Base-by-base conservation (phyloP, 2,888 invertebrate genomes). In the Acleris emargana region DNA sequence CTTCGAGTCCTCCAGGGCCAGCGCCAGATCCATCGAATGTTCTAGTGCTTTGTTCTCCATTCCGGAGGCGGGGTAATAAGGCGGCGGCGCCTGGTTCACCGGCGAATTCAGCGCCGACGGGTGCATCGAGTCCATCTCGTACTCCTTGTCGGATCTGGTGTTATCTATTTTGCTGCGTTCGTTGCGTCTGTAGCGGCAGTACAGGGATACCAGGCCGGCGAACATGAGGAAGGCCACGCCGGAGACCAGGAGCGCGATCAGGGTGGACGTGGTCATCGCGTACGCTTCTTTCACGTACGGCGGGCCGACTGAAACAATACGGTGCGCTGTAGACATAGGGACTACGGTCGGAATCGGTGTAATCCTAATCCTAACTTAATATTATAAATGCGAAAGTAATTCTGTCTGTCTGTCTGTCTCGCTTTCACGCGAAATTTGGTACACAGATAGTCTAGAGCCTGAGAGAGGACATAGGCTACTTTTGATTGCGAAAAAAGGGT, bases 11-110 rank as follows among this genome's bases (percentile, higher is more conserved):
- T 97, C 97, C 89, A 97, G 94, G 9, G 96, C 95, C 64, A 97
- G 84, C 2, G 96, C 96, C 75, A 97, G 93, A 79, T 98, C 98
- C 94, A 97, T 94, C 9, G 97, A 97, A 87, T 97, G 96, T 86
- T 98, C 97, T 52, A 98, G 89, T 32, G 97, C 98, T 88, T 98
- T 98, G 86, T 98, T 98, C 88, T 98, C 98, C 94, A 97, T 95
- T 0, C 97, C 97, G 54, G 96, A 81, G 62, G 88, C 95, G n/a
- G 97, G 97, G 81, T 97, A 97, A 77, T 97, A 97, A 0, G 97
- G 97, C 42, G 97, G 97, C 22, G 97, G 97, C 1, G 97, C 97
- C 79, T 97, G 96, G 69, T 96, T 96, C 85, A 97, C 97, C 70
- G 96, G 96, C n/a, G 96, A 38, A 38, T 13, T 95, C 49, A 97